Percentiles rank a stretch among this genome's conserved stretches.
phyloP scores from a whole-genome alignment of 2,888 invertebrate genomes.

The Ligdia adustata region DNA sequence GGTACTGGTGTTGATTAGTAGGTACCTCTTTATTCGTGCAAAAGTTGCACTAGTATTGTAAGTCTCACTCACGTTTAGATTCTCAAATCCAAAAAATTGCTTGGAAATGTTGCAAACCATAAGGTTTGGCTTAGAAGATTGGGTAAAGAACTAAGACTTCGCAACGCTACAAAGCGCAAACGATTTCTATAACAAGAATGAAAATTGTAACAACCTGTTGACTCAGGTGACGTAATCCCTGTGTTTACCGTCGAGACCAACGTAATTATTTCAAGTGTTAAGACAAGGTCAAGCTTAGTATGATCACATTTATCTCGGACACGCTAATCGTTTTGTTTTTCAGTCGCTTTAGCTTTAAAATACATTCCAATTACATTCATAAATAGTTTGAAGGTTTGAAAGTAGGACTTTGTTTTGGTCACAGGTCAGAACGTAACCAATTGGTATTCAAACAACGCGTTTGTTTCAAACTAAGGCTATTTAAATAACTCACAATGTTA shows the following conservation, averaged over 20 bases:
- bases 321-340: slow-evolving; percentile 6
- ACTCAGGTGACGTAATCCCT: slow-evolving; percentile 7
- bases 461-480: slow-evolving; percentile 7
- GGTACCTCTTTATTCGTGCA: too few species aligned
- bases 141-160: not conserved
- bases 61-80: too few species aligned
- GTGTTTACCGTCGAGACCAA: slow-evolving; percentile 12
- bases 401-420: too few species aligned
- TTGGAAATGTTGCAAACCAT: too few species aligned
- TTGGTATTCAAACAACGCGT: not conserved
- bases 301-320: slow-evolving; percentile 5
- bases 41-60: too few species aligned
- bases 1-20: too few species aligned
- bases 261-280: slow-evolving; percentile 15
- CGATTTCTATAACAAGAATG: slow-evolving; percentile 3
- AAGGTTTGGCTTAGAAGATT: too few species aligned
- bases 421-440: too few species aligned
- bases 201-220: slow-evolving; percentile 7
- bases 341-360: too few species aligned
- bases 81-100: too few species aligned
- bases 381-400: too few species aligned
- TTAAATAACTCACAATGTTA: slow-evolving; percentile 8
- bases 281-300: slow-evolving; percentile 13
- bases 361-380: too few species aligned
- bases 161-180: not conserved